Evolutionary conservation across 2,888 invertebrate species (phyloP).

Genomic region (Cryptophagus acutangulus): DNA sequence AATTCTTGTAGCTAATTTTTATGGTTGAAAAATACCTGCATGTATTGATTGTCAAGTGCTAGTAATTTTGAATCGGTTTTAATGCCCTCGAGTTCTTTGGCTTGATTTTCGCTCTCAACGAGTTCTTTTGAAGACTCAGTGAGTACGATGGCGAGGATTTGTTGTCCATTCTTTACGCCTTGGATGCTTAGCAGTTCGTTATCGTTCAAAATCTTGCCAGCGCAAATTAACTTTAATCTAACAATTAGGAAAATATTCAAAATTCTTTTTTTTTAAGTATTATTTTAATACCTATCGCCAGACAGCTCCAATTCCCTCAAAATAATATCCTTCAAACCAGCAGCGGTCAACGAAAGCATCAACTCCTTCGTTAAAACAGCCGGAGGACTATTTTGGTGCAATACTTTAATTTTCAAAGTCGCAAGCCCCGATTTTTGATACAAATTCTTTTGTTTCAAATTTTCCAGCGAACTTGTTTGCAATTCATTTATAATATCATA

Average conservation of each 20-base stretch:
- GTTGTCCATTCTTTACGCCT: conserved; percentile 63
- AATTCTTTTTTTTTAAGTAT: conserved; percentile 1
- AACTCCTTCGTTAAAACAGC: conserved; percentile 54
- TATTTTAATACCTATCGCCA: conserved; percentile 45
- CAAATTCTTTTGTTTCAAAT: conserved; percentile 63
- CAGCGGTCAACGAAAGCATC: conserved; percentile 52
- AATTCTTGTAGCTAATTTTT: conserved; percentile 1
- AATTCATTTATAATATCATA: conserved; percentile 57
- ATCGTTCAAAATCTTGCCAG: conserved; percentile 60
- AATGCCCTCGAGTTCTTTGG: conserved; percentile 41
- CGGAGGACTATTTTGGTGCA: conserved; percentile 52
- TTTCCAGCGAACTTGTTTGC: conserved; percentile 65
- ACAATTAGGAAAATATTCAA: conserved; percentile 25
- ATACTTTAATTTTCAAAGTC: conserved; percentile 64
- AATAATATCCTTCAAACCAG: conserved; percentile 54
- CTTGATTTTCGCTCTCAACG: conserved; percentile 39
- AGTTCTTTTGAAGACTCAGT: conserved; percentile 40
- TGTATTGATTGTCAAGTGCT: conserved; percentile 54
- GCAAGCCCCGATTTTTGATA: conserved; percentile 69
- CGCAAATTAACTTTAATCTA: conserved; percentile 64
- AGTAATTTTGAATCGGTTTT: conserved; percentile 46
- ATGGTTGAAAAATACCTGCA: conserved; percentile 48
- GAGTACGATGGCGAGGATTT: conserved; percentile 60
- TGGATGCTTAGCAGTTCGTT: conserved; percentile 52
- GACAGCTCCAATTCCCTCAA: conserved; percentile 49